Evolutionary conservation across 2,888 invertebrate genomes (phyloP).

Genomic region (Cordilura impudica): DNA sequence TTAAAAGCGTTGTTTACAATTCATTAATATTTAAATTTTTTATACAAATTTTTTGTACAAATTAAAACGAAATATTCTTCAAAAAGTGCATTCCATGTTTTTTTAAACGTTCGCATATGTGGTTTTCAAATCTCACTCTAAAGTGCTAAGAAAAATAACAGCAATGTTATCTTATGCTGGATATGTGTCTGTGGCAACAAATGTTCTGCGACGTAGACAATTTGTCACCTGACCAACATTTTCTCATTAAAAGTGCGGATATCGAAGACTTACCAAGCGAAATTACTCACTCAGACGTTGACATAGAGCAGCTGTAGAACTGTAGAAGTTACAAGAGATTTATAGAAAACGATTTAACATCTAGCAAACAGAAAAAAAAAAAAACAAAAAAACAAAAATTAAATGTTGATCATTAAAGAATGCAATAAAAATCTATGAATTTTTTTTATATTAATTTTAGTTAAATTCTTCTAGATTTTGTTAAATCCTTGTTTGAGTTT

Average conservation of each 20-base stretch:
- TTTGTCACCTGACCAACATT: slow-evolving; percentile 11
- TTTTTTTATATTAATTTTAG: neutral
- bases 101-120: neutral
- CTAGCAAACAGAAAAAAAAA: neutral
- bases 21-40: neutral
- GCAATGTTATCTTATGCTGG: neutral
- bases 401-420: too few species aligned
- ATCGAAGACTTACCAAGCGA: neutral
- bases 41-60: slow-evolving; percentile 63
- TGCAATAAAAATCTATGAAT: neutral
- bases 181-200: too few species aligned
- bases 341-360: neutral
- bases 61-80: too few species aligned
- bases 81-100: slow-evolving; percentile 60
- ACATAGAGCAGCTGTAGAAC: neutral
- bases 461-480: neutral
- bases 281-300: neutral
- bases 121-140: neutral
- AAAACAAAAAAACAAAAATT: neutral
- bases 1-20: neutral
- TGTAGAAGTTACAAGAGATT: neutral
- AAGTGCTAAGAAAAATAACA: neutral
- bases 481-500: too few species aligned
- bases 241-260: slow-evolving; percentile 11
- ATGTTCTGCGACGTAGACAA: neutral